A percentile compares a stretch with the other conserved stretches of the same genome.
These are phyloP conservation scores for Ptychoptera albimana DNA, from an alignment of 2,888 invertebrate species.

Conservation along the genomic window DNA sequence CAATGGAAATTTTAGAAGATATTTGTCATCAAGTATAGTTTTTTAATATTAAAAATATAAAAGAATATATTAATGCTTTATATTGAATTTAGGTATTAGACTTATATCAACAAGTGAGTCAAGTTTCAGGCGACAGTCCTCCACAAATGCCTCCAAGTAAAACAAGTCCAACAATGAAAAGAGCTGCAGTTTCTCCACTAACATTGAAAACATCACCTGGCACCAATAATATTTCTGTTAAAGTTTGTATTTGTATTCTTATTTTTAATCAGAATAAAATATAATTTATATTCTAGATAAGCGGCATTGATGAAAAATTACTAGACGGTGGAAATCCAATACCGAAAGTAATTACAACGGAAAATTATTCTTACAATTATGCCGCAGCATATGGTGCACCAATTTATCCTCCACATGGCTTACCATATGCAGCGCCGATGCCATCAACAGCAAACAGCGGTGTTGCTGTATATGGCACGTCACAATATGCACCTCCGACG, in stretches of 20 bases:
- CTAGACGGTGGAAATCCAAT: constrained; percentile 9
- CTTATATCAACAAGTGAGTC: constrained; percentile 65
- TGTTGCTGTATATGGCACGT: not conserved
- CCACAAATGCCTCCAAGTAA: constrained; percentile 35
- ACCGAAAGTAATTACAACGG: constrained; percentile 13
- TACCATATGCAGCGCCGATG: constrained; percentile 15
- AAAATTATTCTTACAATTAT: constrained; percentile 20
- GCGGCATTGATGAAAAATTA: constrained; percentile 6
- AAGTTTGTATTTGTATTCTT: not conserved
- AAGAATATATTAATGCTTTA: not conserved
- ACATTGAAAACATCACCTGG: constrained; percentile 8
- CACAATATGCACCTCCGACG: not conserved
- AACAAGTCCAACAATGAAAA: constrained; percentile 16
- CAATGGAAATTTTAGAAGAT: constrained; percentile 87
- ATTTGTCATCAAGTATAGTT: constrained; percentile 77
- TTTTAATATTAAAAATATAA: constrained; percentile 3
- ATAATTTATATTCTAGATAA: not conserved
- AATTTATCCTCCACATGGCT: constrained; percentile 25
- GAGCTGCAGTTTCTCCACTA: constrained; percentile 9
- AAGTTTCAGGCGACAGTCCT: constrained; percentile 49
- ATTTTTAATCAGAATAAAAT: not conserved
- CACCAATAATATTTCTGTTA: not conserved
- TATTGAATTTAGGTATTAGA: constrained; percentile 47
- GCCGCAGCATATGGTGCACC: constrained; percentile 34
- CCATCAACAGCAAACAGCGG: not conserved